Evolutionary conservation across 2,797 vertebrate species (phyloP), one percentile per base, ranked within the genome.

Genomic region (Dallia pectoralis): DNA sequence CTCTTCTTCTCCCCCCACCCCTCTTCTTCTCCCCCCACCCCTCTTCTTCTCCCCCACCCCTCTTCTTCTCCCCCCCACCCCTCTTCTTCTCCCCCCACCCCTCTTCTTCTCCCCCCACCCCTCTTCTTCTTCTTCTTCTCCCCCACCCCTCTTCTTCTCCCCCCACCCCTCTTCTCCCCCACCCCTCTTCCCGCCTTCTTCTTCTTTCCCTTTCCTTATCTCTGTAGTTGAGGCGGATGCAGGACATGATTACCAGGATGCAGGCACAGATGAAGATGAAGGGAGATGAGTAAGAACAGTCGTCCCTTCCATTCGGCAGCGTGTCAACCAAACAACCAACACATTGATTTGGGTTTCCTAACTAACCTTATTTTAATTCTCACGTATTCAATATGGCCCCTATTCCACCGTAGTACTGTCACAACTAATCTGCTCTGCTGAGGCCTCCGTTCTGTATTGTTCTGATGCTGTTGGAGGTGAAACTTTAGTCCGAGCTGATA

Each of bases 181-280:
- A 49, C 16, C 47, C 1, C 8, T 63, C 11, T 79, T 36, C 27
- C 27, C 48, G 32, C n/a, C 70, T 36, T 22, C 29, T 65, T 19
- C 19, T 12, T 49, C n/a, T n/a, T 67, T 47, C 22, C 18, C 19
- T 67, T 19, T 61, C 16, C 44, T 3, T 8, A 2, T 19, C 79
- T 4, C 82, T 79, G 0, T 81, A 96, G 94, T 85, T 96, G 89
- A 94, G 93, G 74, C 93, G 94, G 82, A 96, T 95, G 94, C 95
- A 96, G 83, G 92, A 96, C 90, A 96, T 97, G 95, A 95, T 96
- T 40, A 91, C 92, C 65, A 94, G 95, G 76, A 97, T 96, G 95
- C 94, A 95, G 86, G 95, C 95, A 67, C 94, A 96, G 85, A 95
- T 96, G 94, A 93, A 92, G 86, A 95, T 94, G 92, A 94, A 95